Evolutionary conservation across 2,797 vertebrate species (phyloP), one percentile per base, ranked within the genome.

Genomic region (Rachycentron canadum): DNA sequence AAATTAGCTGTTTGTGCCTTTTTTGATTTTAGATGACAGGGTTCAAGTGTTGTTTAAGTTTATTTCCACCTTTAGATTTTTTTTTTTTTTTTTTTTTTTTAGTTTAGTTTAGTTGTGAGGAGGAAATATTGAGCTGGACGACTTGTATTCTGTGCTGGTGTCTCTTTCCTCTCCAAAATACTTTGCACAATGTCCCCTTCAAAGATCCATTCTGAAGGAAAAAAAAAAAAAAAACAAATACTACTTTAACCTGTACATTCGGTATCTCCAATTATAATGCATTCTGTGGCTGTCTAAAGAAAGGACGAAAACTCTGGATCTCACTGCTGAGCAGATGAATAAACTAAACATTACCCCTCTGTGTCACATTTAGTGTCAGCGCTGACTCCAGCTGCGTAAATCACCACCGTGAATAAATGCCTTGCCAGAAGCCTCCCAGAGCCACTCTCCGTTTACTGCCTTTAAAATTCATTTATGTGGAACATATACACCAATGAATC

Each of bases 401-500:
- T 73, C 71, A 19, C 47, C 25, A 9, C 60, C n/a, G 7, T 61
- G 17, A 45, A 68, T 1, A 50, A 25, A 59, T 19, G 19, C 69
- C 58, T 77, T 8, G 49, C 58, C 34, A 8, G 50, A 16, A 67
- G 62, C 73, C 47, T 71, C 50, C 5, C 17, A 0, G 23, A 62
- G 68, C 63, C 11, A 14, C 52, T 70, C 62, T 56, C 55, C n/a
- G 0, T 30, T 76, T 3, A 1, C 67, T 2, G 23, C 38, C 68
- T 86, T 76, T 61, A 72, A 76, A 77, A 65, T 74, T 53, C 26
- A 73, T 64, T 76, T 81, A 17, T 55, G 41, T 62, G 34, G 67
- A 71, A 70, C 69, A 10, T 40, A 36, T 6, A 28, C 17, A 4
- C 36, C 63, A 30, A 12, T 73, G 81, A 83, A 78, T 84, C 84